These are phyloP conservation scores for Lumbricus terrestris DNA, from an alignment of 2,888 invertebrate species.

Conservation along the genomic window DNA sequence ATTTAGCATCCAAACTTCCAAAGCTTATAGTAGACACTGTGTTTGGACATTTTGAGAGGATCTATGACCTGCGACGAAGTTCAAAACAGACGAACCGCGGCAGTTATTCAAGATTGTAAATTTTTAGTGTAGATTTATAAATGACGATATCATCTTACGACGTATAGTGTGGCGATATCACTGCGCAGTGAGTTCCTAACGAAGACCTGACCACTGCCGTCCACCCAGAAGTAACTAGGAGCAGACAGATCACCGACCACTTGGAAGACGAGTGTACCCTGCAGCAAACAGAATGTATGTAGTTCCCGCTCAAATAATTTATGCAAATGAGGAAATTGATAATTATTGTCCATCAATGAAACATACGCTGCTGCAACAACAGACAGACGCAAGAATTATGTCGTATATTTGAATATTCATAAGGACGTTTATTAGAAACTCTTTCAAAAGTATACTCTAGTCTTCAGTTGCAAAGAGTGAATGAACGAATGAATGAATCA, in stretches of 20 bases:
- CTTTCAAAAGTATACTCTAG: too few relatives aligned
- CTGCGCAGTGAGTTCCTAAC: constrained; percentile 34
- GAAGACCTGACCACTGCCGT: constrained; percentile 33
- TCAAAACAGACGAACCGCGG: too few relatives aligned
- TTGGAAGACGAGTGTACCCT: constrained; percentile 40
- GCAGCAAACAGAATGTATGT: constrained; percentile 11
- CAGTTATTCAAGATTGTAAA: too few relatives aligned
- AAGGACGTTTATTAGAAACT: background rate
- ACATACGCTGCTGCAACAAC: background rate
- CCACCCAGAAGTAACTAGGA: constrained; percentile 40
- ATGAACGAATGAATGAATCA: background rate
- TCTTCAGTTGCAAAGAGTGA: background rate
- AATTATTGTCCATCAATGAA: background rate
- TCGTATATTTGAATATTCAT: background rate
- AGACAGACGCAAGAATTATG: background rate
- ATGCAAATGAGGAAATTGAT: background rate
- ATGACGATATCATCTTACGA: constrained; percentile 27
- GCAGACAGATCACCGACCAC: constrained; percentile 39
- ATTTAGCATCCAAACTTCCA: too few relatives aligned
- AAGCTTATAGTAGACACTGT: too few relatives aligned
- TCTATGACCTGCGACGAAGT: too few relatives aligned
- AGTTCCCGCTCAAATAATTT: background rate
- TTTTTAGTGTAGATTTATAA: background rate
- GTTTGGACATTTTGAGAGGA: too few relatives aligned
- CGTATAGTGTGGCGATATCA: constrained; percentile 35